A percentile compares a stretch with the other conserved stretches of the same genome.
Conservation (phyloP, 2,113 vertebrate species). For the Xiphophorus maculatus region DNA sequence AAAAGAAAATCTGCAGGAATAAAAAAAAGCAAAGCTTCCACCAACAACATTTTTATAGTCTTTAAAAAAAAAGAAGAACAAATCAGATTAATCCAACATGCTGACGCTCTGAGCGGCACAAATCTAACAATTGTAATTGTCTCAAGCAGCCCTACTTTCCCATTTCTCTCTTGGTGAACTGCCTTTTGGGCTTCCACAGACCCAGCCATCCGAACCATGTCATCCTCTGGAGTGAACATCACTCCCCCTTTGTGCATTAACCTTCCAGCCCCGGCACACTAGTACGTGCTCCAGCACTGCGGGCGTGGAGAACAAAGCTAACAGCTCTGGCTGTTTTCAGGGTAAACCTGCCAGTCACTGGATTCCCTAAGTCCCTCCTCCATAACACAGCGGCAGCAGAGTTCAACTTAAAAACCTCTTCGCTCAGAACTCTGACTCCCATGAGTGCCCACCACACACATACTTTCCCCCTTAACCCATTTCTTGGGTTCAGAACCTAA, state of each 20-base stretch:
- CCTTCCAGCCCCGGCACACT: neutral
- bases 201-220: neutral
- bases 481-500: constrained; percentile 9
- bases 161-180: neutral
- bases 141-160: neutral
- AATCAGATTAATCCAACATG: no score
- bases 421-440: constrained; percentile 36
- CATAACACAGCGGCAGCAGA: constrained; percentile 25
- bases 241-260: neutral
- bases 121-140: neutral
- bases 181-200: neutral
- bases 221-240: neutral
- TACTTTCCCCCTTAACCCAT: neutral
- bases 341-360: constrained; percentile 43
- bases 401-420: constrained; percentile 22
- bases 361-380: constrained; percentile 35
- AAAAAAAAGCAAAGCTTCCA: no score
- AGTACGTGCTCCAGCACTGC: neutral
- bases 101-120: no score
- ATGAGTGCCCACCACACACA: constrained; percentile 15
- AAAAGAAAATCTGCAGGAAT: no score
- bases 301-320: constrained; percentile 3
- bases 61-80: no score
- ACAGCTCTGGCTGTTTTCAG: constrained; percentile 24
- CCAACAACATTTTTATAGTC: no score